Evolutionary conservation across 2,888 invertebrate genomes (phyloP).

Genomic region (Diarsia rubi): DNA sequence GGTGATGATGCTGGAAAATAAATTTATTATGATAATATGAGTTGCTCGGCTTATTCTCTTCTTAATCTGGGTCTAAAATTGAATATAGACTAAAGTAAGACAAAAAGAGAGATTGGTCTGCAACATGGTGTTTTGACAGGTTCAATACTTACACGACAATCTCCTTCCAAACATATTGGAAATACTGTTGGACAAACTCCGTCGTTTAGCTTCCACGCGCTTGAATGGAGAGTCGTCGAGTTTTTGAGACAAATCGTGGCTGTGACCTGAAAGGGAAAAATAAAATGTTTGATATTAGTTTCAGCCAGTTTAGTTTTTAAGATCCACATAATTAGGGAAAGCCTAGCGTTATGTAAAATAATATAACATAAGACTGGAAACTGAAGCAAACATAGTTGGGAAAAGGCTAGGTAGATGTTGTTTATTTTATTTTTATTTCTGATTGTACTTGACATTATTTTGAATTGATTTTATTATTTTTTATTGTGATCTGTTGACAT

Average conservation of each 20-base stretch:
- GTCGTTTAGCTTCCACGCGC: constrained; percentile 93
- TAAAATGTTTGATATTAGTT: not conserved
- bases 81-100: not conserved
- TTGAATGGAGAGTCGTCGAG: constrained; percentile 91
- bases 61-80: not conserved
- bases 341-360: too few species aligned
- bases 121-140: not conserved
- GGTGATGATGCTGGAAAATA: constrained; percentile 70
- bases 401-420: too few species aligned
- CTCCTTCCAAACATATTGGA: constrained; percentile 94
- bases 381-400: too few species aligned
- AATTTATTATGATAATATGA: not conserved
- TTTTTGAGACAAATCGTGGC: constrained; percentile 66
- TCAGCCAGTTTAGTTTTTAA: too few species aligned
- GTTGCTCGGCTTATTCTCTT: not conserved
- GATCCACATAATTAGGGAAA: too few species aligned
- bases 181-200: constrained; percentile 94
- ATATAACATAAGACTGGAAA: too few species aligned
- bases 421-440: too few species aligned
- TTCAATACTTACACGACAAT: constrained; percentile 80
- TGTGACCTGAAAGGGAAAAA: constrained; percentile 63
- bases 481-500: too few species aligned
- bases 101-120: not conserved
- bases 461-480: too few species aligned
- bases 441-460: too few species aligned